Evolutionary conservation across 2,797 vertebrate genomes (phyloP).

Genomic region (Delichon dasypus): DNA sequence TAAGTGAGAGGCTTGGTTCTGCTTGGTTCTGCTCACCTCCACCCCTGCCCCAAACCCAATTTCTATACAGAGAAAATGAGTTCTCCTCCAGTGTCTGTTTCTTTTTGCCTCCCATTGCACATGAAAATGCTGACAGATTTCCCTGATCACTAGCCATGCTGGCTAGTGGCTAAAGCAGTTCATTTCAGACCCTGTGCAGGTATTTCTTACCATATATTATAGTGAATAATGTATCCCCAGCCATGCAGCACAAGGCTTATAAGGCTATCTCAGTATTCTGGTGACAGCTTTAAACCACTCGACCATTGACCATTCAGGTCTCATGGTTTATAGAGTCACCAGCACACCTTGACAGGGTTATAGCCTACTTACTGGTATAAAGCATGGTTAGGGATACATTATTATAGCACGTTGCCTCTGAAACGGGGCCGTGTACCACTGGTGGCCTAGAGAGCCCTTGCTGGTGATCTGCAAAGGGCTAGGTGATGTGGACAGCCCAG

Average conservation of each 20-base stretch:
- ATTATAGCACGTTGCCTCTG: slow-evolving; percentile 63
- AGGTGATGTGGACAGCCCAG: neutral
- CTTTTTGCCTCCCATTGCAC: slow-evolving; percentile 25
- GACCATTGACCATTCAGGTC: slow-evolving; percentile 74
- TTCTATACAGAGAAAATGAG: neutral
- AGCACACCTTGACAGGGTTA: slow-evolving; percentile 74
- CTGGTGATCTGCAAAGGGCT: slow-evolving; percentile 32
- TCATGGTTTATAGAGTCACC: slow-evolving; percentile 74
- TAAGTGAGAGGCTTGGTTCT: neutral
- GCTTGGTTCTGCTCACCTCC: neutral
- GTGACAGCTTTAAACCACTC: slow-evolving; percentile 74
- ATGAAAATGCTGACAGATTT: slow-evolving; percentile 65
- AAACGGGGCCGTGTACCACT: slow-evolving; percentile 39
- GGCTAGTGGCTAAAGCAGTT: slow-evolving; percentile 70
- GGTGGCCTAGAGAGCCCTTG: slow-evolving; percentile 31
- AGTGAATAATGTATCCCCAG: slow-evolving; percentile 72
- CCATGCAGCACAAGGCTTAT: slow-evolving; percentile 70
- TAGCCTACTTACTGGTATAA: slow-evolving; percentile 73
- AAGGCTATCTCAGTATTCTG: slow-evolving; percentile 73
- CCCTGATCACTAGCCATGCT: slow-evolving; percentile 62
- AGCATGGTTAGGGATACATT: slow-evolving; percentile 73
- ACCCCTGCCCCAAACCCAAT: neutral
- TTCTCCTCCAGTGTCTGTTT: neutral
- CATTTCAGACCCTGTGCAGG: slow-evolving; percentile 62
- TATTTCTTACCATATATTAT: slow-evolving; percentile 72